These are phyloP conservation scores for Cheilosia impressa DNA, from an alignment of 2,888 invertebrate species.

Conservation along the genomic window DNA sequence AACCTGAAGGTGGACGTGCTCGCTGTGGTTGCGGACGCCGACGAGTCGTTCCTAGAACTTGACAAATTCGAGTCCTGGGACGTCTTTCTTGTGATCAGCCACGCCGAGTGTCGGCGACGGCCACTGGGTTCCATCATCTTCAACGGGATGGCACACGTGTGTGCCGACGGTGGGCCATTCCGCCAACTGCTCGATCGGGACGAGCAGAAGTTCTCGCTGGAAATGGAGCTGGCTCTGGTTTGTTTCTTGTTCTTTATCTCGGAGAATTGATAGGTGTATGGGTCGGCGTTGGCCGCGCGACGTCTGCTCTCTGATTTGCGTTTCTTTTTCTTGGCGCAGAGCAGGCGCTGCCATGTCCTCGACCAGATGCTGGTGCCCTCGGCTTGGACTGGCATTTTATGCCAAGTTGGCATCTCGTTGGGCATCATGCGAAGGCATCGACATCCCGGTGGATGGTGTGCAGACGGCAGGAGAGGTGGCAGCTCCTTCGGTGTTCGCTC, in stretches of 20 bases:
- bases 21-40: constrained; percentile 94
- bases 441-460: constrained; percentile 83
- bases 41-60: constrained; percentile 95
- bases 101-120: constrained; percentile 92
- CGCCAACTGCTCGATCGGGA: constrained; percentile 95
- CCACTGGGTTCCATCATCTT: constrained; percentile 87
- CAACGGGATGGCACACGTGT: constrained; percentile 90
- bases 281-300: constrained; percentile 86
- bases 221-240: constrained; percentile 91
- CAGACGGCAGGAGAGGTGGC: constrained; percentile 84
- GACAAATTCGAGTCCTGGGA: constrained; percentile 96
- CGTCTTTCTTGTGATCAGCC: constrained; percentile 95
- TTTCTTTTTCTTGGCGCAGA: constrained; percentile 77
- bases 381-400: constrained; percentile 79
- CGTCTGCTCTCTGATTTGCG: constrained; percentile 80
- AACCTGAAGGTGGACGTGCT: constrained; percentile 95
- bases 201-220: constrained; percentile 95
- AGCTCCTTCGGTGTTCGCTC: constrained; percentile 91
- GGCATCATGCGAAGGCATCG: constrained; percentile 85
- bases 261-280: constrained; percentile 90
- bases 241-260: constrained; percentile 89
- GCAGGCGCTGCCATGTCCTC: constrained; percentile 84
- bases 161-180: constrained; percentile 86
- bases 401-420: constrained; percentile 82
- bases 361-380: constrained; percentile 79